Conservation (phyloP, 2,113 vertebrate genomes). For the Chionodraco myersi region DNA sequence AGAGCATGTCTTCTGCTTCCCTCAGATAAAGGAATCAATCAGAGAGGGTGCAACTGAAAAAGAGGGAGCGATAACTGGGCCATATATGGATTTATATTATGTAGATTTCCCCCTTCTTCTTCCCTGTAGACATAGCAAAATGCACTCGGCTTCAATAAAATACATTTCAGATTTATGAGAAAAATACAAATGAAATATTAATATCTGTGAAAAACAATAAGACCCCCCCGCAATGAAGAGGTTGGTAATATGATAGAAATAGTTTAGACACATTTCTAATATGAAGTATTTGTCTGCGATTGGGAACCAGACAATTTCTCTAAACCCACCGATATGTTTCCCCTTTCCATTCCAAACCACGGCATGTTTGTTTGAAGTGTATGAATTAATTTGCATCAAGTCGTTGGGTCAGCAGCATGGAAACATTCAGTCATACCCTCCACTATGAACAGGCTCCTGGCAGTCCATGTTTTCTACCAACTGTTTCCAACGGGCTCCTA, state of each 20-base stretch:
- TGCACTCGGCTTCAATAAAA: slow-evolving; percentile 80
- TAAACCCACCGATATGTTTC: slow-evolving; percentile 46
- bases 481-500: slow-evolving; percentile 77
- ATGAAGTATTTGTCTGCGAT: slow-evolving; percentile 53
- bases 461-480: slow-evolving; percentile 70
- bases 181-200: slow-evolving; percentile 81
- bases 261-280: slow-evolving; percentile 61
- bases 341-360: slow-evolving; percentile 24
- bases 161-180: slow-evolving; percentile 81
- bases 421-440: slow-evolving; percentile 79
- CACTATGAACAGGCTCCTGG: slow-evolving; percentile 76
- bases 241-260: slow-evolving; percentile 65
- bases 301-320: slow-evolving; percentile 28
- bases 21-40: slow-evolving; percentile 84
- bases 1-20: slow-evolving; percentile 84
- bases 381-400: slow-evolving; percentile 74
- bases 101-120: slow-evolving; percentile 74
- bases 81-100: slow-evolving; percentile 83
- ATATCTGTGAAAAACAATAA: slow-evolving; percentile 76
- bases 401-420: slow-evolving; percentile 78
- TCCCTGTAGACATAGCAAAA: slow-evolving; percentile 76
- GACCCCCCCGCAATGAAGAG: slow-evolving; percentile 48
- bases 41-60: slow-evolving; percentile 76
- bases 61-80: slow-evolving; percentile 79
- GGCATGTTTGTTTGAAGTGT: slow-evolving; percentile 67